Evolutionary conservation across 53 echinoderm and acorn worm species (phyloP), one percentile per base, ranked within the genome.

Genomic region (Pentamera pediparva): DNA sequence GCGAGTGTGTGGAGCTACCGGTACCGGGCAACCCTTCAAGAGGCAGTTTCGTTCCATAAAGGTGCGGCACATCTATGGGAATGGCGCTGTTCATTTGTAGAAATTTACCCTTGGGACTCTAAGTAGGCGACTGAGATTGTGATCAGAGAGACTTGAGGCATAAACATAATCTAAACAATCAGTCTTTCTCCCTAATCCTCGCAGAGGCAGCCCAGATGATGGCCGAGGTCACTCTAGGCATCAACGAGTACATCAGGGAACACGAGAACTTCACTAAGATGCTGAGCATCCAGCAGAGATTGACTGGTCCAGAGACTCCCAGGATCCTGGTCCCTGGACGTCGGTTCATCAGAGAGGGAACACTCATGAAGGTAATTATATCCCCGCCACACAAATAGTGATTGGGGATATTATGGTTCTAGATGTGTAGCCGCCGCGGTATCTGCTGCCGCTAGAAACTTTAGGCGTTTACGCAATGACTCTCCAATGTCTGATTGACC

Each of bases 191-290:
- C 40, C 6, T 67, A 0, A 8, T 52, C 29, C 19, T 65, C 56
- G 10, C 77, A 93, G 93, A 89, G 69, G 89, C 93, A 52, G 76
- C 81, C 13, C 54, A 78, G 30, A 74, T 76, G 70, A 89, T 93
- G 67, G 81, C 61, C 6, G 50, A 84, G 41, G 89, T 93, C 7
- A 84, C 93, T 1, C 54, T 71, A 5, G 89, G 87, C 10, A 93
- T 93, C 72, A 93, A 93, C 69, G 89, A 93, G 29, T 89, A 89
- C 64, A 86, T 93, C 74, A 74, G 89, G 56, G 86, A 89, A 45
- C 86, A 93, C 70, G 93, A 93, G 57, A 93, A 89, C 78, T 93
- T 93, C 54, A 86, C 89, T 86, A 93, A 93, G 80, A 89, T 93
- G 89, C 75, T 93, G 29, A 69, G 76, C 34, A 93, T 93, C 51